Base-by-base conservation (phyloP, 2,797 vertebrate genomes). In the Salarias fasciatus region DNA sequence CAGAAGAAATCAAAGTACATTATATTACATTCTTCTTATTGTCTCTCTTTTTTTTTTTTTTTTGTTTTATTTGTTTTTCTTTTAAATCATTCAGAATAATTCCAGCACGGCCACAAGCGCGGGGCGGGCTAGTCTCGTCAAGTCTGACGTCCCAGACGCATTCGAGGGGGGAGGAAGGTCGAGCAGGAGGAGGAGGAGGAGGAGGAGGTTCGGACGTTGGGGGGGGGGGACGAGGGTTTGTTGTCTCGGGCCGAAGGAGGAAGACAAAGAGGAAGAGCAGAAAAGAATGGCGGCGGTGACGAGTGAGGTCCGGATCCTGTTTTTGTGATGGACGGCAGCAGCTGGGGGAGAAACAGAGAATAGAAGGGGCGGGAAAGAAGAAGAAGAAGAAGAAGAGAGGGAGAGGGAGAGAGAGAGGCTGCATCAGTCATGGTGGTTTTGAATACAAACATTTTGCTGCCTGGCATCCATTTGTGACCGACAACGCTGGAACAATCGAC, bases 1-100 rank as follows among this genome's bases (percentile, higher is more conserved):
- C 36, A 72, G 3, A 44, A 44, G 1, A 64, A 56, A 59, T 55
- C 79, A 79, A 82, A 82, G 69, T 72, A 80, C 76, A 71, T 86
- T 88, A 90, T 90, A 84, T 89, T 90, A 91, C 88, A 91, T 87
- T 91, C 86, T 79, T 88, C 75, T 74, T 66, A 74, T 80, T 76
- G 83, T 85, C 82, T 89, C 66, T 85, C 77, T 65, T 78, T 57
- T 52, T 31, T 31, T 15, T 4, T 31, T 31, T 15, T 4, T 35
- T 35, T 35, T 35, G 33, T 35, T 35, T 35, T 35, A 35, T 35
- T 35, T 35, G 6, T 6, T 6, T 77, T 51, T 69, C 66, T 71
- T 72, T 74, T 75, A 51, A 80, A 80, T 86, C 82, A 82, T 86
- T 88, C 78, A 64, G 45, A 68, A 75, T 60, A 31, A 56, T 81